phyloP scores from a whole-genome alignment of 1,140 invertebrate species.

The Drosophila chauvacae region DNA sequence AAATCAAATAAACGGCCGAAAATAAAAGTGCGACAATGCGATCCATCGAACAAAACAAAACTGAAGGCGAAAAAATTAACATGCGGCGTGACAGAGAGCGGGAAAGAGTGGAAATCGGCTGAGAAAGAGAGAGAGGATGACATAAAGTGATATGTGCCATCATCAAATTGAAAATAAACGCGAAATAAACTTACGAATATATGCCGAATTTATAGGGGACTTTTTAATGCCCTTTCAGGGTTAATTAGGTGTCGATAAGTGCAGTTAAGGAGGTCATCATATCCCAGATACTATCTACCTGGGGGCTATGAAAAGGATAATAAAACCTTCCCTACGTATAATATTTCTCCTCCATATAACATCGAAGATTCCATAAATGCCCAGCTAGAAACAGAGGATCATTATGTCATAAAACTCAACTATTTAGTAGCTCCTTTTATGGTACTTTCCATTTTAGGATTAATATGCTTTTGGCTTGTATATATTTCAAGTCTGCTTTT shows the following conservation, averaged over 20 bases:
- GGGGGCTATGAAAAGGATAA: background rate
- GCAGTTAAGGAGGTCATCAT: background rate
- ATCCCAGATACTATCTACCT: background rate
- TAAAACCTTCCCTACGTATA: background rate
- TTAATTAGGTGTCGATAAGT: slow-evolving; percentile 2
- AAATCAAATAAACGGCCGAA: slow-evolving; percentile 63
- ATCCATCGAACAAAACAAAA: slow-evolving; percentile 69
- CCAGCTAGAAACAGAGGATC: background rate
- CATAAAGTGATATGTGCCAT: slow-evolving; percentile 54
- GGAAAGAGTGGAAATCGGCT: slow-evolving; percentile 11
- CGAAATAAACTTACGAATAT: slow-evolving; percentile 27
- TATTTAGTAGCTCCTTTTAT: slow-evolving; percentile 4
- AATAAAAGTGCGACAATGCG: slow-evolving; percentile 44
- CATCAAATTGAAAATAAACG: slow-evolving; percentile 59
- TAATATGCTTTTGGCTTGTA: background rate
- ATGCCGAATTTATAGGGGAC: background rate
- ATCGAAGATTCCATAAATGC: background rate
- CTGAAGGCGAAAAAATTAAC: slow-evolving; percentile 47
- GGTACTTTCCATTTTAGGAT: background rate
- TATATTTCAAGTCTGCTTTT: background rate
- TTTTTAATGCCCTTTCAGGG: slow-evolving; percentile 48
- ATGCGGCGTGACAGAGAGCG: slow-evolving; percentile 9
- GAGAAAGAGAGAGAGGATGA: slow-evolving; percentile 16
- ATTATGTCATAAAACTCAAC: slow-evolving; percentile 7
- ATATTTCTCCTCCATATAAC: background rate